Conservation (phyloP, 1,140 invertebrate species). For the Drosophila athabasca region DNA sequence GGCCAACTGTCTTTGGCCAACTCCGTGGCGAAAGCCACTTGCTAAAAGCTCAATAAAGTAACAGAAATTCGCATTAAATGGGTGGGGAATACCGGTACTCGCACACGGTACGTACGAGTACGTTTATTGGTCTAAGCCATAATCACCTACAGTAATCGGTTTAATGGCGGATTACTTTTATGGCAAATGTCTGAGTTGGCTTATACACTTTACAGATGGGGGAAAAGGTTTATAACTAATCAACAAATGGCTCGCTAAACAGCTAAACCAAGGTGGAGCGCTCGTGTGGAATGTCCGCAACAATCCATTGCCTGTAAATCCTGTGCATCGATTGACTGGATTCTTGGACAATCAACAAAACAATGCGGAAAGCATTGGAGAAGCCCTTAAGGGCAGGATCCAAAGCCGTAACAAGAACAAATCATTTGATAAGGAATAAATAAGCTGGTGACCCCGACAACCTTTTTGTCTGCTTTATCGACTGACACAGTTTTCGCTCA, state of each 20-base stretch:
- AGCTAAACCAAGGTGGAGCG: background rate
- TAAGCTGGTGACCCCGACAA: too few species aligned
- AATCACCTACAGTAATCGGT: conserved; percentile 41
- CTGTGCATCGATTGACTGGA: too few species aligned
- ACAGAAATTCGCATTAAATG: conserved; percentile 20
- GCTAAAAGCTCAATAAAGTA: conserved; percentile 54
- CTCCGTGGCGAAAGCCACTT: conserved; percentile 16
- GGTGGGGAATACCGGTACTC: conserved; percentile 7
- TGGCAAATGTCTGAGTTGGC: conserved; percentile 14
- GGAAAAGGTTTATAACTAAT: background rate
- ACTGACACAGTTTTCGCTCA: conserved; percentile 46
- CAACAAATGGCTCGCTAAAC: conserved; percentile 4
- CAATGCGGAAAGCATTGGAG: too few species aligned
- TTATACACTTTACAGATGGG: background rate
- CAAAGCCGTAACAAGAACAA: too few species aligned
- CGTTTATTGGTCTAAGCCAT: conserved; percentile 18
- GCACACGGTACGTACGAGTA: too few species aligned
- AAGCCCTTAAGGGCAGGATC: too few species aligned
- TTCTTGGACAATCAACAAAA: too few species aligned
- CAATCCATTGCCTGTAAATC: too few species aligned
- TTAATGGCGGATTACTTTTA: conserved; percentile 45
- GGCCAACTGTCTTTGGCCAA: too few species aligned
- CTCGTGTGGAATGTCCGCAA: background rate
- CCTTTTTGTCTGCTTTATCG: conserved; percentile 30
- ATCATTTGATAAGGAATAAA: too few species aligned